phyloP scores from a whole-genome alignment of 2,888 invertebrate genomes.

The Sinhomidia bicolor region DNA sequence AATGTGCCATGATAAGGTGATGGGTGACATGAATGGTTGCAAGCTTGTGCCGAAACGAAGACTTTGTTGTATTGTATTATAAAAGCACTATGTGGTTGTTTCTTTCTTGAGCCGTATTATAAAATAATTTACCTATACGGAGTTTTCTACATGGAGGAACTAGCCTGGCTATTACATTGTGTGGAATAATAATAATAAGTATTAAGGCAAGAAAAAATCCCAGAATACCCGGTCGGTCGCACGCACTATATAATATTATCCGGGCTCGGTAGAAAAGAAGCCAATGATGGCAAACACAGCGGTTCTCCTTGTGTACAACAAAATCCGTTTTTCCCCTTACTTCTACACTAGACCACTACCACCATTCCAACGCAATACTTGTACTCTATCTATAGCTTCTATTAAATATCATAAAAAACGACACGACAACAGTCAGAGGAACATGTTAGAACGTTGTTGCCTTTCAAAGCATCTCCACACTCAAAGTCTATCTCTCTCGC shows the following conservation, averaged over 20 bases:
- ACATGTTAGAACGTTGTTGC: conserved; percentile 29
- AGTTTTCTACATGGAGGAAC: neutral
- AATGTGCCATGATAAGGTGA: neutral
- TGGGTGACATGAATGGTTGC: conserved; percentile 18
- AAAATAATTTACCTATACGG: too few relatives aligned
- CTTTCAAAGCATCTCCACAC: conserved; percentile 39
- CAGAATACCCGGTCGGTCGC: conserved; percentile 63
- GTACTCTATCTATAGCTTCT: neutral
- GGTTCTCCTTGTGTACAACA: conserved; percentile 53
- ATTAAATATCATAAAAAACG: neutral
- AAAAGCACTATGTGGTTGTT: conserved; percentile 6
- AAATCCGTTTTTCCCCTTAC: conserved; percentile 44
- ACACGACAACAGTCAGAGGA: conserved; percentile 15
- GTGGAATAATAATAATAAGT: neutral
- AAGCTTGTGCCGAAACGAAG: neutral
- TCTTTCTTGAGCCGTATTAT: neutral
- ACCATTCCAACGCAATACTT: conserved; percentile 9
- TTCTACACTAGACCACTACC: neutral
- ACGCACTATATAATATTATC: conserved; percentile 40
- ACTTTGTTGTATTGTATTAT: neutral
- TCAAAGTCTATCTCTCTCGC: conserved; percentile 51
- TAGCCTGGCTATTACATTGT: conserved; percentile 20
- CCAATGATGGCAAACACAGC: conserved; percentile 69
- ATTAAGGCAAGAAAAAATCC: conserved; percentile 56
- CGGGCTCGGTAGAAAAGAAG: conserved; percentile 42